Conservation (phyloP, 1,140 invertebrate species). For the Polypedilum pembai region DNA sequence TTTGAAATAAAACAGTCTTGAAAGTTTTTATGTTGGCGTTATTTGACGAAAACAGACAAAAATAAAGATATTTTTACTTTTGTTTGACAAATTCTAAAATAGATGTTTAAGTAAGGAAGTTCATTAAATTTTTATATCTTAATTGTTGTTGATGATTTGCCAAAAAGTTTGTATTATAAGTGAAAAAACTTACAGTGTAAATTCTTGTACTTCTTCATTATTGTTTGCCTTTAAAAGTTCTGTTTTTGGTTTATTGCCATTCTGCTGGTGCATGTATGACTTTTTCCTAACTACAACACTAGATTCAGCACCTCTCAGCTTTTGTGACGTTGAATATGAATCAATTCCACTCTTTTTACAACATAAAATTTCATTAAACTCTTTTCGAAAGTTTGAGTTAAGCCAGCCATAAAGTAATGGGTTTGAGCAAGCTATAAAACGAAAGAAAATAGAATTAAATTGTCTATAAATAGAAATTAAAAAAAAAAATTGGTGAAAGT, state of each 20-base stretch:
- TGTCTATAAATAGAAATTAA: not conserved
- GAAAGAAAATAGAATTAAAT: not conserved
- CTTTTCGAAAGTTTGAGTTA: slow-evolving; percentile 97
- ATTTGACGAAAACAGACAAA: no score
- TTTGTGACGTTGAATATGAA: not conserved
- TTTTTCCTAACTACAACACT: not conserved
- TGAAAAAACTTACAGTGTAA: not conserved
- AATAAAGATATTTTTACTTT: no score
- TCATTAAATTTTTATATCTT: no score
- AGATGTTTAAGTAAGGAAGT: no score
- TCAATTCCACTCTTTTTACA: slow-evolving; percentile 47
- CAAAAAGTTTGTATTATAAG: no score
- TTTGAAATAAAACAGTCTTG: no score
- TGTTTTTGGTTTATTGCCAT: slow-evolving; percentile 3
- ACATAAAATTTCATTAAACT: slow-evolving; percentile 80
- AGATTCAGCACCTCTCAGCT: not conserved
- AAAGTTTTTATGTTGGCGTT: no score
- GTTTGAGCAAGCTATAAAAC: slow-evolving; percentile 67
- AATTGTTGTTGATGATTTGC: no score
- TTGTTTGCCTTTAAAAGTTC: not conserved
- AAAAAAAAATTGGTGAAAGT: no score
- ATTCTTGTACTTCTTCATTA: not conserved
- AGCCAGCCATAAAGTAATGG: slow-evolving; percentile 95
- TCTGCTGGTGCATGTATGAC: not conserved
- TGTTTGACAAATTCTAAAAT: no score